Evolutionary conservation across 1,140 invertebrate species (phyloP), one percentile per base, ranked within the genome.

Genomic region (Spodoptera litura): DNA sequence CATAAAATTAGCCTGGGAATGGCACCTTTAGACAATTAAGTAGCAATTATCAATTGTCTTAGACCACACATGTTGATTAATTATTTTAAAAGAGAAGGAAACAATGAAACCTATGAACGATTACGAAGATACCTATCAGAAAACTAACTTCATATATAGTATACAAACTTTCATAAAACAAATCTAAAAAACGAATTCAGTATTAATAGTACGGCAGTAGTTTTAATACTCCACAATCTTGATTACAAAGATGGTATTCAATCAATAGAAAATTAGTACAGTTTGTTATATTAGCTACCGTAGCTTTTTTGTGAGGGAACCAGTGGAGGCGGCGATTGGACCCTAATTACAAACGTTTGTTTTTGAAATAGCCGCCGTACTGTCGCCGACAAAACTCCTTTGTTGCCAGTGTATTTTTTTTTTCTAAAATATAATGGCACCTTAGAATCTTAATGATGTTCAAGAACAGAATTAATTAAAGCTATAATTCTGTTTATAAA

Each of bases 261-360:
- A 89, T 85, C 83, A 86, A 86, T 86, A 90, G 86, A 85, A 87
- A 88, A 90, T 89, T 87, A 89, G 82, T 86, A 83, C 81, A 86
- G 85, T 85, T 88, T 85, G 85, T 85, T 31, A 31, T 90, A 89
- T 90, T 88, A 79, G 83, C 84, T 89, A 86, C 87, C 86, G 84
- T 81, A 83, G 86, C 87, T 90, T 64, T 55, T 90, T 91, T 91
- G 85, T 89, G 75, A 76, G 10, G 58, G 20, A 56, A 15, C 2
- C 53, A 68, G 27, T 58, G 79, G 55, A 74, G 84, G 89, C 87
- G 85, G 88, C 83, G 76, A 85, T 25, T 49, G 27, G 58, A 81
- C 83, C 86, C 88, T 94, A 94, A 94, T 94, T 92, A 94, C 80
- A 83, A 85, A 85, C 88, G 91, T 94, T 94, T 92, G 91, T 94